These are phyloP conservation scores for Tympanoctomys barrerae DNA, from an alignment of 2,797 vertebrate species.

Conservation along the genomic window DNA sequence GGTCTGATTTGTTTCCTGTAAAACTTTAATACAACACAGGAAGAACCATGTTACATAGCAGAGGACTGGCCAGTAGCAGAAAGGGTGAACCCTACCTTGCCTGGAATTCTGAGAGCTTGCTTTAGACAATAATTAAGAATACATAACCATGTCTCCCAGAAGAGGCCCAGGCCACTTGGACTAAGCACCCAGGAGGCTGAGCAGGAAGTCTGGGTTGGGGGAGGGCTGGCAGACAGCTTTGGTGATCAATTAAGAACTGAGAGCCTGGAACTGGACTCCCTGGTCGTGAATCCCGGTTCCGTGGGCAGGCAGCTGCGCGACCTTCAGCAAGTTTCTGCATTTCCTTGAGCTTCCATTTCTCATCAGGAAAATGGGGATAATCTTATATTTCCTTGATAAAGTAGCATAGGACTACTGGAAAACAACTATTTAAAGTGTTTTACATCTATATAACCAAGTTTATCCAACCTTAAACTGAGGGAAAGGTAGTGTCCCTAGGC, in stretches of 20 bases:
- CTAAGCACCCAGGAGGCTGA: neutral
- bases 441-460: neutral
- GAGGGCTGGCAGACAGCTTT: neutral
- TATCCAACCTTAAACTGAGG: neutral
- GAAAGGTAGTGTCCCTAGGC: neutral
- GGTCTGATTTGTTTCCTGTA: neutral
- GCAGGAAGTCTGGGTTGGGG: neutral
- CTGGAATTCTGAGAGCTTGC: neutral
- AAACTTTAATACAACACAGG: neutral
- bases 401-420: neutral
- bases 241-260: neutral
- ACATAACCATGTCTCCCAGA: neutral
- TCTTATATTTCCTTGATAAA: neutral
- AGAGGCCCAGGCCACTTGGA: neutral
- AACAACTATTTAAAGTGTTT: neutral
- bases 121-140: constrained; percentile 16
- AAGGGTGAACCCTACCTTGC: neutral
- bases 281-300: neutral
- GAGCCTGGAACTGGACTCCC: neutral
- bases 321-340: neutral
- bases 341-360: neutral
- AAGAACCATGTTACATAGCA: neutral
- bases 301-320: neutral
- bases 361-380: neutral
- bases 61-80: neutral